These are phyloP conservation scores for Bostrychus sinensis DNA, from an alignment of 2,113 vertebrate species.

Conservation along the genomic window DNA sequence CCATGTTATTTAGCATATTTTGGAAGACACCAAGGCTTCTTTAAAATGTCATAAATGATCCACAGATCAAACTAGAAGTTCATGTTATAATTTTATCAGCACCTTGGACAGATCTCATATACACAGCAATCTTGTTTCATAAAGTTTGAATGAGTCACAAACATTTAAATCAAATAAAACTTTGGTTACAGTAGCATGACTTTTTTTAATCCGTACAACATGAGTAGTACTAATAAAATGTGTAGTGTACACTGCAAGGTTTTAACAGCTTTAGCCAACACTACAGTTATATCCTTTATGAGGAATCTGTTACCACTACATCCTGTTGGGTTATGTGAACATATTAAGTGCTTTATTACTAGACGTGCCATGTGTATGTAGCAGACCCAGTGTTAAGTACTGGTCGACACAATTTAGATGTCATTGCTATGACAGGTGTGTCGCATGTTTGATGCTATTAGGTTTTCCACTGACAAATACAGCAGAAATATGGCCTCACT, in stretches of 20 bases:
- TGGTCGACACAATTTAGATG: slow-evolving; percentile 31
- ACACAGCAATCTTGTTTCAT: neutral
- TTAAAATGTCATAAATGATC: neutral
- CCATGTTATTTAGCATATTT: no score
- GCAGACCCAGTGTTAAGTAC: slow-evolving; percentile 4
- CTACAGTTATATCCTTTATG: slow-evolving; percentile 31
- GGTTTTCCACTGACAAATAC: slow-evolving; percentile 32
- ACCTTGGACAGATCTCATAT: slow-evolving; percentile 17
- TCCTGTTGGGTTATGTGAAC: slow-evolving; percentile 37
- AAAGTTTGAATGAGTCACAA: neutral
- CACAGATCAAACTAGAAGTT: neutral
- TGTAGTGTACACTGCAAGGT: slow-evolving; percentile 21
- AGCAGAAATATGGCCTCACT: neutral
- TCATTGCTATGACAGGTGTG: slow-evolving; percentile 37
- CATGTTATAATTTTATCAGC: neutral
- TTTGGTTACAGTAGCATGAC: neutral
- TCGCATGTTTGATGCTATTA: slow-evolving; percentile 12
- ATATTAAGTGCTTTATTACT: slow-evolving; percentile 26
- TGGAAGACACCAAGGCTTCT: neutral
- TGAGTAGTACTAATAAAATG: slow-evolving; percentile 24
- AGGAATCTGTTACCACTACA: slow-evolving; percentile 37
- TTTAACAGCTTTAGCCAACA: slow-evolving; percentile 19
- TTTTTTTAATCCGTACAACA: neutral
- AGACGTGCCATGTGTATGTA: neutral
- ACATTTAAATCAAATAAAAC: neutral